Base-by-base conservation (phyloP, 2,113 vertebrate genomes). In the Ursus arctos region DNA sequence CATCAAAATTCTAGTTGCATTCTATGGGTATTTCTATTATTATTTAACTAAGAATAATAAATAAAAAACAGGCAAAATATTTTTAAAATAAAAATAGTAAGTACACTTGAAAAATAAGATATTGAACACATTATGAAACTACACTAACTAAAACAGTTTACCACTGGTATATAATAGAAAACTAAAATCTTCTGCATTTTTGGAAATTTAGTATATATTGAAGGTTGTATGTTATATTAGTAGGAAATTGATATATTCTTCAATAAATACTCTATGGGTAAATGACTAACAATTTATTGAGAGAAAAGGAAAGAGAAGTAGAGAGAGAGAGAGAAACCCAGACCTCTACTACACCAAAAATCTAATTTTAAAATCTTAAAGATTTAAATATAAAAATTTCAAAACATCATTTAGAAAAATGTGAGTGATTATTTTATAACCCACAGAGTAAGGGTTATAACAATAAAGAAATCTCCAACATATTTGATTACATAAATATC, bases 51-150 rank as follows among this genome's bases (percentile, higher is more conserved):
- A 89, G 61, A 79, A 77, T 14, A 55, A 61, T 43, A 93, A 79
- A 92, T 79, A 24, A 84, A 97, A 89, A 84, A 26, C 33, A 49
- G 33, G 4, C 61, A 89, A 95, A 74, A 80, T 80, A 84, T 63
- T 72, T 93, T 79, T 22, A 83, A 94, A 74, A 51, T 74, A 49
- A 59, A 74, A 61, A 59, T 13, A 55, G n/a, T 74, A 89, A 76
- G 33, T 40, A 74, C 21, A 74, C 21, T 86, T 87, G 65, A 91
- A 28, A 40, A 82, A n/a, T 28, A 43, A 85, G 61, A 65, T 82
- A 31, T 33, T 49, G 77, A 33, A 67, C 14, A 86, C 22, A 72
- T 1, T 80, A 13, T 87, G 72, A 72, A 87, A 43, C 43, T 82
- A 57, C 2, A 51, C 24, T 67, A 53, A 80, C 43, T 87, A 51